Percentiles rank a stretch among this genome's conserved stretches.
Conservation (phyloP, 1,140 invertebrate species). For the Sycophaga agraensis region DNA sequence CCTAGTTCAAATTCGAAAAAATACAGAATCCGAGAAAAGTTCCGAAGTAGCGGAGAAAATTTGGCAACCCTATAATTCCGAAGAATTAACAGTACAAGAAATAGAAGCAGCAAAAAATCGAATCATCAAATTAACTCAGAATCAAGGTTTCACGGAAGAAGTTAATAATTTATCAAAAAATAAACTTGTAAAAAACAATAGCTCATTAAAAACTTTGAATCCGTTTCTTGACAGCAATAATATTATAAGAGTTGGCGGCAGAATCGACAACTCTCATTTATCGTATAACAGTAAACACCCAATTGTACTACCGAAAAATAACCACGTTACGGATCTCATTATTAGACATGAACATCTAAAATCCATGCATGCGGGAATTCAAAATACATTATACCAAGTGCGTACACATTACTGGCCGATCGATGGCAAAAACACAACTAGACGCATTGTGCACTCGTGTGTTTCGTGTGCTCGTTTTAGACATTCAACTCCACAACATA, state of each 20-base stretch:
- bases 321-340: too few species aligned
- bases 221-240: conserved; percentile 1
- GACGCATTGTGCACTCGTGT: background rate
- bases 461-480: background rate
- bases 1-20: background rate
- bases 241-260: background rate
- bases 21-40: background rate
- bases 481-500: background rate
- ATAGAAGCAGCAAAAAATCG: background rate
- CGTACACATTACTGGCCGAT: too few species aligned
- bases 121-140: background rate
- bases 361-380: background rate
- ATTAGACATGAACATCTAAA: background rate
- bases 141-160: background rate
- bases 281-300: too few species aligned
- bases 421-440: background rate
- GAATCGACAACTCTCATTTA: background rate
- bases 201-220: background rate
- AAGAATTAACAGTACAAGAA: background rate
- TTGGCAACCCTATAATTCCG: background rate
- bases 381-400: background rate
- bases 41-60: background rate
- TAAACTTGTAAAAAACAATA: background rate
- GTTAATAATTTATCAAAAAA: background rate
- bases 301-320: too few species aligned